A percentile compares a stretch with the other conserved stretches of the same genome.
Conservation (phyloP, 1,140 invertebrate genomes). For the Mycetomoellerius zeteki region DNA sequence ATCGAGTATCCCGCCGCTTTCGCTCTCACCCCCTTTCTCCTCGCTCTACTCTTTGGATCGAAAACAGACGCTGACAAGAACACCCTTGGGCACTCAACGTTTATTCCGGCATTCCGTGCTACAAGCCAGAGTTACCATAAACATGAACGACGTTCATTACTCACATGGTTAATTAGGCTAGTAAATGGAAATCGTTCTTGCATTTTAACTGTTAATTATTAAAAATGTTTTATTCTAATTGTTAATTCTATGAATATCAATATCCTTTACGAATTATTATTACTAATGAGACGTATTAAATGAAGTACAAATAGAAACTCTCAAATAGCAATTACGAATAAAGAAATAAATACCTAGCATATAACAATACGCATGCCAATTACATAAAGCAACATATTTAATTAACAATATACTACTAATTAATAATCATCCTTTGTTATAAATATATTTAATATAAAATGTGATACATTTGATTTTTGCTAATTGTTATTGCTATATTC, state of each 20-base stretch:
- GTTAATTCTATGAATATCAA: slow-evolving; percentile 8
- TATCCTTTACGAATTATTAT: neutral
- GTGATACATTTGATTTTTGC: too few species aligned
- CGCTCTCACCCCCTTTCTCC: neutral
- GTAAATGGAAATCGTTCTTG: slow-evolving; percentile 23
- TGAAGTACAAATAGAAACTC: neutral
- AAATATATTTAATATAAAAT: too few species aligned
- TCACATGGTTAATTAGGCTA: neutral
- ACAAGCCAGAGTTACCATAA: slow-evolving; percentile 14
- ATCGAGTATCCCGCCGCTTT: slow-evolving; percentile 10
- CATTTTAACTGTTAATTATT: neutral
- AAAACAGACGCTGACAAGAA: slow-evolving; percentile 50
- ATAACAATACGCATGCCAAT: neutral
- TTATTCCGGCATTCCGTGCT: slow-evolving; percentile 35
- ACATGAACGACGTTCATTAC: slow-evolving; percentile 7
- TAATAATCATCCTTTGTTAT: neutral
- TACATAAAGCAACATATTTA: neutral
- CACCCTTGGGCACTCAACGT: slow-evolving; percentile 26
- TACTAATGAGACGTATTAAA: neutral
- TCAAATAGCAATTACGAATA: neutral
- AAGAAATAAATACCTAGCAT: slow-evolving; percentile 17
- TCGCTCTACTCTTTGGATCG: neutral
- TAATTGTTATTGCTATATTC: too few species aligned
- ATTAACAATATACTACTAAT: neutral
- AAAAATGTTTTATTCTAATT: neutral